A percentile compares a stretch with the other conserved stretches of the same genome.
phyloP scores from a whole-genome alignment of 2,888 invertebrate species.

The Blera fallax region DNA sequence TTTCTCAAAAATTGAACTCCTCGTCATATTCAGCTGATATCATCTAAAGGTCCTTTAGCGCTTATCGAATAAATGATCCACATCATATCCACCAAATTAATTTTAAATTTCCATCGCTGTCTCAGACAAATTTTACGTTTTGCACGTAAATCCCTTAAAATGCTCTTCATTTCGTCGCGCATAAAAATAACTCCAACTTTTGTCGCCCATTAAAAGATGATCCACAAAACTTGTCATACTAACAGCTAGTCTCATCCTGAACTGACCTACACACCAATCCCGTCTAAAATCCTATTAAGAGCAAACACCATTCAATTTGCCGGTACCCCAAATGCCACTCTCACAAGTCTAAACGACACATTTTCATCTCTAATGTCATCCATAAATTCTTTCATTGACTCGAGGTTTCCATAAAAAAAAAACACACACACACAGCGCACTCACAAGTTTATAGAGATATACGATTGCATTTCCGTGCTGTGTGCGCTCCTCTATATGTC shows the following conservation, averaged over 20 bases:
- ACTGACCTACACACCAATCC: neutral
- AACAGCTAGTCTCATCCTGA: too few relatives aligned
- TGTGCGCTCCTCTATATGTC: neutral
- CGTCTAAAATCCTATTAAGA: neutral
- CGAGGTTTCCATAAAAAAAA: neutral
- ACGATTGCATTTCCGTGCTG: slow-evolving; percentile 3
- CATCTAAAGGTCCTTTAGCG: too few relatives aligned
- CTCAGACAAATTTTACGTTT: too few relatives aligned
- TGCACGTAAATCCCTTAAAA: neutral
- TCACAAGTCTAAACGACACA: slow-evolving; percentile 1
- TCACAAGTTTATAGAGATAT: neutral
- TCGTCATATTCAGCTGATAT: too few relatives aligned
- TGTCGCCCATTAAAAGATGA: neutral
- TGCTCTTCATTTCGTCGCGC: neutral
- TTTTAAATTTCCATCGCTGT: too few relatives aligned
- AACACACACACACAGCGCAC: neutral
- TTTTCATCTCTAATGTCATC: slow-evolving; percentile 14
- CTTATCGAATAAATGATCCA: too few relatives aligned
- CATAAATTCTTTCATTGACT: slow-evolving; percentile 25
- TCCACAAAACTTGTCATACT: neutral
- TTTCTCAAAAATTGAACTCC: too few relatives aligned
- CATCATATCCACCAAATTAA: too few relatives aligned
- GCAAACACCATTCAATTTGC: neutral
- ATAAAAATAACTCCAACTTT: neutral
- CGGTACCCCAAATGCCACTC: neutral